Evolutionary conservation across 1,140 invertebrate genomes (phyloP).

Genomic region (Drosophila navojoa): DNA sequence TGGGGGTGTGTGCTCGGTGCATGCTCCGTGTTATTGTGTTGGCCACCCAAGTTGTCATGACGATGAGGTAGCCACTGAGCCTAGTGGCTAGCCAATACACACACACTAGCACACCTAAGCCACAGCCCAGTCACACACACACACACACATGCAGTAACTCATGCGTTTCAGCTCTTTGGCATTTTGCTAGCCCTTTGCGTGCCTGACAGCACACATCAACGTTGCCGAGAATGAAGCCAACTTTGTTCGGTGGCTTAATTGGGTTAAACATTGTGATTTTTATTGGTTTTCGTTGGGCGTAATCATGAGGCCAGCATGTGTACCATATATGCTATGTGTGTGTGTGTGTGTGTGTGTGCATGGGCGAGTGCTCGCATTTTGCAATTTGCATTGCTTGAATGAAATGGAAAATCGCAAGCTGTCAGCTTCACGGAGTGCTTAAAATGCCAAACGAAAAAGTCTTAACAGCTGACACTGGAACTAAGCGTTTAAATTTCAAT

Average conservation of each 20-base stretch:
- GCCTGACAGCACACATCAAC: constrained; percentile 24
- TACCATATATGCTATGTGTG: neutral
- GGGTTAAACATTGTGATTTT: constrained; percentile 70
- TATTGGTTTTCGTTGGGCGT: constrained; percentile 59
- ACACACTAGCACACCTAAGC: constrained; percentile 1
- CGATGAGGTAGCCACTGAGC: constrained; percentile 30
- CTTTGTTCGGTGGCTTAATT: constrained; percentile 62
- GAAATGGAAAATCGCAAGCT: constrained; percentile 62
- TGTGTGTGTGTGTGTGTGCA: no score
- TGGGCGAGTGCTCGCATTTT: neutral
- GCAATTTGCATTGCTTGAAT: constrained; percentile 17
- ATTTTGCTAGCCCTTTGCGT: constrained; percentile 48
- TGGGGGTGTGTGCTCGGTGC: constrained; percentile 57
- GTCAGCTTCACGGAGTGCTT: constrained; percentile 50
- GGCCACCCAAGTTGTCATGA: constrained; percentile 68
- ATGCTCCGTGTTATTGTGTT: constrained; percentile 80
- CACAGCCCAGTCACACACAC: constrained; percentile 3
- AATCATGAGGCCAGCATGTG: constrained; percentile 36
- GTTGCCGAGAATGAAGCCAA: constrained; percentile 47
- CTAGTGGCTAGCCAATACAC: constrained; percentile 46
- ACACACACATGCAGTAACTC: constrained; percentile 3
- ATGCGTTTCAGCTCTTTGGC: constrained; percentile 21
- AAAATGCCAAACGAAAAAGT: constrained; percentile 54
- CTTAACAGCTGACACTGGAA: constrained; percentile 65
- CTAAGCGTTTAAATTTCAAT: constrained; percentile 81